Evolutionary conservation across 1,140 invertebrate species (phyloP).

Genomic region (Dendrolimus kikuchii): DNA sequence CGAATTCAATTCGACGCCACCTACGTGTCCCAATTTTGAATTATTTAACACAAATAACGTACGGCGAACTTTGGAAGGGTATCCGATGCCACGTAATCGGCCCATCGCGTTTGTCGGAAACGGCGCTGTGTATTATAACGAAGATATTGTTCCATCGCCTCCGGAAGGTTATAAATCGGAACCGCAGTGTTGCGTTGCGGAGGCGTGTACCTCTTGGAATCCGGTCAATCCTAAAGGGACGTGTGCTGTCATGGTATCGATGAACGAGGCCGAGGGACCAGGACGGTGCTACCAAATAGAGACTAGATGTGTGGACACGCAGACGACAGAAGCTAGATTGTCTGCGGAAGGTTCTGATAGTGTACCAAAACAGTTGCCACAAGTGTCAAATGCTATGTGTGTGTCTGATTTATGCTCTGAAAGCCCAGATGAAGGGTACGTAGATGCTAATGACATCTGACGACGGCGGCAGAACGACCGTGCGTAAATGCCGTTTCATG

Average conservation of each 20-base stretch:
- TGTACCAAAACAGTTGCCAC: conserved; percentile 55
- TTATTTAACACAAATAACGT: conserved; percentile 73
- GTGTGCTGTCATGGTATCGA: conserved; percentile 57
- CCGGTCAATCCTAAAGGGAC: conserved; percentile 50
- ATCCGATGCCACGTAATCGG: conserved; percentile 74
- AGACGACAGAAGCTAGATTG: conserved; percentile 68
- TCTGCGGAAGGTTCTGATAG: conserved; percentile 48
- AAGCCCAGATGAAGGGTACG: conserved; percentile 90
- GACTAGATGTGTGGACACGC: conserved; percentile 73
- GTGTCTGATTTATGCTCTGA: conserved; percentile 79
- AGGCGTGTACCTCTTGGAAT: conserved; percentile 47
- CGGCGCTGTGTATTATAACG: conserved; percentile 68
- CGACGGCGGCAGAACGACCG: conserved; percentile 72
- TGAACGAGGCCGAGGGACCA: conserved; percentile 46
- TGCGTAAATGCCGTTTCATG: conserved; percentile 57
- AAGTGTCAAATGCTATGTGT: conserved; percentile 64
- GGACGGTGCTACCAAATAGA: conserved; percentile 57
- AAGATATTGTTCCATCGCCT: conserved; percentile 79
- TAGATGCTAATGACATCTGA: conserved; percentile 79
- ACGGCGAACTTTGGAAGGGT: conserved; percentile 85
- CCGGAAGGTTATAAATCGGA: conserved; percentile 78
- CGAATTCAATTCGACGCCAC: conserved; percentile 53
- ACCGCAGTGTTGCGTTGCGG: conserved; percentile 49
- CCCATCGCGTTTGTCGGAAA: conserved; percentile 60
- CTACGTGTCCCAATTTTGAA: conserved; percentile 51